A percentile compares a stretch with the other conserved stretches of the same genome.
These are phyloP conservation scores for Clarias gariepinus DNA, from an alignment of 2,113 vertebrate species.

Conservation along the genomic window DNA sequence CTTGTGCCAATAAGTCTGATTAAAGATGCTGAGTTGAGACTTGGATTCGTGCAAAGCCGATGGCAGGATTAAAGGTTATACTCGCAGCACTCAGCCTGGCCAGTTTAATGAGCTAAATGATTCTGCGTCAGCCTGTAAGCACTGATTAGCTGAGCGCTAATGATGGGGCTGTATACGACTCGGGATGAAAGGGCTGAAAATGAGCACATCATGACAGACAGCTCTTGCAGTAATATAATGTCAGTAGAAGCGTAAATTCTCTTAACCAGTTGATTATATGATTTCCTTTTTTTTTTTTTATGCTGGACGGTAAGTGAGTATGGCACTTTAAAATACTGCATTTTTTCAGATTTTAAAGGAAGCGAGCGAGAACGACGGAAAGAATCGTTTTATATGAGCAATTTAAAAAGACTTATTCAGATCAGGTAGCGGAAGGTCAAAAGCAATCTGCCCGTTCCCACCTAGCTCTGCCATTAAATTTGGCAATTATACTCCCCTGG, in stretches of 20 bases:
- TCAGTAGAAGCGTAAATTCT: neutral
- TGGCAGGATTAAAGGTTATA: conserved; percentile 14
- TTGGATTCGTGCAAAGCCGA: neutral
- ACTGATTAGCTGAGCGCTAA: conserved; percentile 12
- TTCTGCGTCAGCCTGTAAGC: conserved; percentile 2
- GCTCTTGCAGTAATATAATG: neutral
- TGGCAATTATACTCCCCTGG: conserved; percentile 31
- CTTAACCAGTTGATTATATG: neutral
- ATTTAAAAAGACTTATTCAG: conserved; percentile 28
- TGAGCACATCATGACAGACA: neutral
- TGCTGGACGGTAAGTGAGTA: neutral
- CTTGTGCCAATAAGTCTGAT: neutral
- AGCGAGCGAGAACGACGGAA: neutral
- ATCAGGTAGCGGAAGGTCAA: conserved; percentile 42
- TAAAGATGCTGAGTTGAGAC: neutral
- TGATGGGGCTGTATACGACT: neutral
- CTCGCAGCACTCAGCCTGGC: neutral
- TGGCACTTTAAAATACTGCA: neutral
- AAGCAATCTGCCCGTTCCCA: conserved; percentile 7
- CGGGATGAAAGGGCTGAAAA: neutral
- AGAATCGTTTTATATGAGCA: neutral
- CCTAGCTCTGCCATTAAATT: conserved; percentile 23
- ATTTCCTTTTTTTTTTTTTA: neutral
- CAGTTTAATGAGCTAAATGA: conserved; percentile 17
- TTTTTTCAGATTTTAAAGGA: neutral